Percentiles rank a stretch among this genome's conserved stretches.
Evolutionary conservation across 30 jellyfish, hydroid and myxozoan genomes (phyloP).

Genomic region (Aurelia sp.): DNA sequence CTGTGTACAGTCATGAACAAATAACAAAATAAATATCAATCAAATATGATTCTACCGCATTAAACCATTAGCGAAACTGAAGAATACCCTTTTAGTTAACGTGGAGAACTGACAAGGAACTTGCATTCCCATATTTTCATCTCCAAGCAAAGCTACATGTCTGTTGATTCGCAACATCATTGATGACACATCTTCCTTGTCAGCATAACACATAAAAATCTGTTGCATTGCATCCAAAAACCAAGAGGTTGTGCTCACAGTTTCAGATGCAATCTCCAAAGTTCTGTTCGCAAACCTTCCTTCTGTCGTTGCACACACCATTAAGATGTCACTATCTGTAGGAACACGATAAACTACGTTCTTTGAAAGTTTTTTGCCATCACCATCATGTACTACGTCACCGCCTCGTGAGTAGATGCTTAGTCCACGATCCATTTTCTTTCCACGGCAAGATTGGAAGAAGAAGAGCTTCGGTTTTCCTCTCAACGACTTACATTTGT

Average conservation of each 20-base stretch:
- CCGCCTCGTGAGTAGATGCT: constrained; percentile 27
- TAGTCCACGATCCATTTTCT: constrained; percentile 36
- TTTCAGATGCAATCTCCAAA: background rate
- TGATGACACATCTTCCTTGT: constrained; percentile 56
- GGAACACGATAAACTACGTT: constrained; percentile 34
- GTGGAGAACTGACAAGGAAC: constrained; percentile 62
- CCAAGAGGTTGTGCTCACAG: constrained; percentile 52
- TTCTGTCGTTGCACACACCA: constrained; percentile 52
- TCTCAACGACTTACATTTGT: constrained; percentile 29
- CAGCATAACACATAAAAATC: constrained; percentile 35
- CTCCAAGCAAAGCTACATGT: constrained; percentile 40
- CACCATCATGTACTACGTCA: constrained; percentile 1
- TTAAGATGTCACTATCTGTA: constrained; percentile 63
- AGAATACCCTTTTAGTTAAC: constrained; percentile 34
- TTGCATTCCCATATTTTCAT: constrained; percentile 12
- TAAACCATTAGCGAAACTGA: too few species aligned
- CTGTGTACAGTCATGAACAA: too few species aligned
- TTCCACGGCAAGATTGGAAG: constrained; percentile 80
- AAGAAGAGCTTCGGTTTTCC: constrained; percentile 77
- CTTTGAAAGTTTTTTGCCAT: background rate
- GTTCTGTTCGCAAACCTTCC: constrained; percentile 58
- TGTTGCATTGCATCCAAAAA: constrained; percentile 46
- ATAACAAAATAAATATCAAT: too few species aligned
- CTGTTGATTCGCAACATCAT: constrained; percentile 63
- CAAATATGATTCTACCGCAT: too few species aligned